Base-by-base conservation (phyloP, 2,113 vertebrate species). In the Ovis canadensis region DNA sequence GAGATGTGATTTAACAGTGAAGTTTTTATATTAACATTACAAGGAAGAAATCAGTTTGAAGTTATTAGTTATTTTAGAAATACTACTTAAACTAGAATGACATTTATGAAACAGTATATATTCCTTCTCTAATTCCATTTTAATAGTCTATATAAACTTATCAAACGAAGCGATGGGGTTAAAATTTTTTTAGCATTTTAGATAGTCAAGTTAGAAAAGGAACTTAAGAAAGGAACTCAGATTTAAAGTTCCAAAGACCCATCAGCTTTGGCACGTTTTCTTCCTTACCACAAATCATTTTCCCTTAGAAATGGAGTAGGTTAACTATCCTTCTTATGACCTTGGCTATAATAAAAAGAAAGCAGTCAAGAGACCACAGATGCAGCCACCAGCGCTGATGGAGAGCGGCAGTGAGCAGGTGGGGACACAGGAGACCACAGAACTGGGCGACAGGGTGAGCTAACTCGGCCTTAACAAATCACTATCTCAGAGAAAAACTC, bases 31-130 rank as follows among this genome's bases (percentile, higher is more conserved):
- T 54, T 50, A 89, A 87, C 45, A 25, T 80, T n/a, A 89, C 67
- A 33, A 31, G 10, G 52, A 92, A 90, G 2, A 86, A 91, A 92
- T 10, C 27, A 96, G 52, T 6, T 45, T n/a, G 83, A 88, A 84
- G 14, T 88, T 84, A 88, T 84, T 94, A n/a, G 36, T 43, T 93
- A 64, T 59, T 95, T 62, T 95, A 95, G 78, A 93, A 86, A 81
- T 57, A 57, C 16, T 40, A 85, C 9, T 27, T 62, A 62, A 60
- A 90, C 25, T 52, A 54, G 54, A 81, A 90, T 92, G 57, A 74
- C 29, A 84, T 52, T 95, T 95, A 52, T 71, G 90, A 90, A 89
- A 55, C 88, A 82, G 43, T 74, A 40, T 67, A 81, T 52, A 92
- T 86, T 90, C 29, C 29, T 90, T 92, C 48, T 82, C 11, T 54